phyloP scores from a whole-genome alignment of 2,797 vertebrate species.

The Valencia hispanica region DNA sequence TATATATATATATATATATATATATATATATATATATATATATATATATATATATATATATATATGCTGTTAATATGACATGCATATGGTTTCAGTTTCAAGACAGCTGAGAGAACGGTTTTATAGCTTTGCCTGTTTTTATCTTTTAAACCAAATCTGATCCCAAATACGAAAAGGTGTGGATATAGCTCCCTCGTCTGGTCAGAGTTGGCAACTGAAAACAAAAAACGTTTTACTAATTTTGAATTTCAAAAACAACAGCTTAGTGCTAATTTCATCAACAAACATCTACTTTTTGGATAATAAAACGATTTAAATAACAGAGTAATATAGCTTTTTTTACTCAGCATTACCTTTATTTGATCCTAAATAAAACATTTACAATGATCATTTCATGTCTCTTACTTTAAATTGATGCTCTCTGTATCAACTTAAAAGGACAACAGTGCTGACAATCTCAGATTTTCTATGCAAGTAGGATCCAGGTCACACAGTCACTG shows the following conservation, averaged over 20 bases:
- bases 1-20: too few relatives aligned
- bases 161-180: constrained; percentile 30
- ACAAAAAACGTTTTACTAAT: constrained; percentile 15
- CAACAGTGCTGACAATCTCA: constrained; percentile 50
- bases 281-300: not conserved
- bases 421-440: constrained; percentile 26
- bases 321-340: not conserved
- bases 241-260: not conserved
- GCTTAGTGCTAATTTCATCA: constrained; percentile 9
- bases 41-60: too few relatives aligned
- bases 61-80: not conserved
- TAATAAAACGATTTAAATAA: not conserved
- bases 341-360: too few relatives aligned
- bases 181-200: constrained; percentile 68
- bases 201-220: constrained; percentile 24
- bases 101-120: not conserved
- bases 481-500: constrained; percentile 44
- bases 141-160: not conserved
- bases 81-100: not conserved
- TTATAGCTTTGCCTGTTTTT: not conserved
- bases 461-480: constrained; percentile 22
- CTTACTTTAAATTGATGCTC: constrained; percentile 10
- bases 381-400: constrained; percentile 14
- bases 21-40: too few relatives aligned
- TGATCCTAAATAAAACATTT: constrained; percentile 9